Base-by-base conservation (phyloP, 1,140 invertebrate species). In the Periplaneta americana region DNA sequence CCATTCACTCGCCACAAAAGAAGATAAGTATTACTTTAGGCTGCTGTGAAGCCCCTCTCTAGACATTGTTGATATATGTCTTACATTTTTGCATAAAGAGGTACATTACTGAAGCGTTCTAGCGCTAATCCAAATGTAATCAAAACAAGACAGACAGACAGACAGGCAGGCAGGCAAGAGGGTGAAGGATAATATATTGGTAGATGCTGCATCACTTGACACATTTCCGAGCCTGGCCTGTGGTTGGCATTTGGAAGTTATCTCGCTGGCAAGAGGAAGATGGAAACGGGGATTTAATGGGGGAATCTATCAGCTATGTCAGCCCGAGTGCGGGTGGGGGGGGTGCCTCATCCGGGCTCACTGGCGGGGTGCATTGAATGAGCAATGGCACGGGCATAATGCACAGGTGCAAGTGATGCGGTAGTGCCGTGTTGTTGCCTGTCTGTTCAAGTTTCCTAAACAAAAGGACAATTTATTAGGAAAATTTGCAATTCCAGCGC, bases 71-170 rank as follows among this genome's bases (percentile, higher is more conserved):
- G 80, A 81, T 81, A 76, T 81, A 81, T 81, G 80, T 76, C 80
- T 81, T 76, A 76, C 80, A 81, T 81, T 81, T 81, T 81, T 81
- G 80, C 80, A 81, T 81, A 81, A 81, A 81, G 80, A 33, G 74
- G 48, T 81, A 81, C 80, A 81, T 81, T 81, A 81, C 35, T 48
- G 74, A 81, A 77, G 78, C 80, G 80, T 81, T 81, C 48, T 81
- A 81, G 75, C 48, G 74, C 34, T 81, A 81, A 81, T 81, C 80
- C 48, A 34, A 81, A 37, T 81, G 80, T 81, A 81, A 81, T 81
- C 48, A 81, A 76, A 48, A 48, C 78, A 79, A 79, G 48, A 66
- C 48, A 66, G 48, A 66, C 48, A 66, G 48, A n/a, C 48, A 66
- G n/a, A 2, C 48, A 66, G 48, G 28, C 48, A 66, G 48, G 48